These are phyloP conservation scores for human (Homo sapiens) DNA, from an alignment of 2,113 vertebrate species.

Conservation along the genomic window GRCh38 chr11:17852001-17852500, in stretches of 20 bases:
- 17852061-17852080: neutral
- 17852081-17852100: neutral
- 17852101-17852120: neutral
- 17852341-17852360: conserved; percentile 24
- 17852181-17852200: neutral
- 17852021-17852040: neutral
- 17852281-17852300: neutral
- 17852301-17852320: neutral
- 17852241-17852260: neutral
- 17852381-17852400: conserved; percentile 27
- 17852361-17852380: neutral
- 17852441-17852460: conserved; percentile 18
- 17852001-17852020: conserved; percentile 46
- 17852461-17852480: conserved; percentile 40
- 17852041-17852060: conserved; percentile 8
- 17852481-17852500: neutral
- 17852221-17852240: neutral
- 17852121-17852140: neutral
- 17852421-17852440: conserved; percentile 53
- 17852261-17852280: neutral
- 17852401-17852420: conserved; percentile 34
- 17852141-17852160: neutral
- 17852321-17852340: neutral
- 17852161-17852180: neutral
- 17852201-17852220: neutral